These are phyloP conservation scores for Operophtera brumata DNA, from an alignment of 2,888 invertebrate genomes.

Conservation along the genomic window DNA sequence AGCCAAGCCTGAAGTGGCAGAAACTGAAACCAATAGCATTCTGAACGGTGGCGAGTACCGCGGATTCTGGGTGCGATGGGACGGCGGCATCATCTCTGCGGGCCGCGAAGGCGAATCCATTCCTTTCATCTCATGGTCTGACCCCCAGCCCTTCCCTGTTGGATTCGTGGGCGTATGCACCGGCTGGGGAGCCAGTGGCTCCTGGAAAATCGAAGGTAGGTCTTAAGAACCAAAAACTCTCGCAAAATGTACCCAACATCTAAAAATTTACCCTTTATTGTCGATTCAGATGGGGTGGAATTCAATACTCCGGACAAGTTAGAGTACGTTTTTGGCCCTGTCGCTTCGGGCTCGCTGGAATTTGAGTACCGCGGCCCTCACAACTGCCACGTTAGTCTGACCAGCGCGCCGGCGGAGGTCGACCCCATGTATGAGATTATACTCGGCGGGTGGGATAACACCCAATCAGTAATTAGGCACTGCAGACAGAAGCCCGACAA, in stretches of 20 bases:
- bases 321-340: constrained; percentile 81
- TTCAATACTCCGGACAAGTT: constrained; percentile 80
- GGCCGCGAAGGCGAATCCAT: constrained; percentile 86
- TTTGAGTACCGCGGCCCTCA: constrained; percentile 82
- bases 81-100: constrained; percentile 83
- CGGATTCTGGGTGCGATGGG: constrained; percentile 93
- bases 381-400: constrained; percentile 84
- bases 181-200: constrained; percentile 91
- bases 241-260: constrained; percentile 76
- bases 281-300: constrained; percentile 76
- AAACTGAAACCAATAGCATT: constrained; percentile 86
- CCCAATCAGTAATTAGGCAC: constrained; percentile 83
- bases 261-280: constrained; percentile 53
- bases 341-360: constrained; percentile 74
- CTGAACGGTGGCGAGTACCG: constrained; percentile 87
- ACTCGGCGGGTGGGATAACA: constrained; percentile 85
- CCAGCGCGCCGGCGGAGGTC: constrained; percentile 76
- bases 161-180: constrained; percentile 90
- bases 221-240: constrained; percentile 1
- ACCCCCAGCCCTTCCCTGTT: constrained; percentile 86
- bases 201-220: constrained; percentile 90
- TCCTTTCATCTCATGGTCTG: constrained; percentile 87
- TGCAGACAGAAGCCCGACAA: constrained; percentile 83
- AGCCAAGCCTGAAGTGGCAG: constrained; percentile 86
- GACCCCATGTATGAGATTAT: constrained; percentile 84